phyloP scores from a whole-genome alignment of 2,797 vertebrate genomes.

The Paguma larvata region DNA sequence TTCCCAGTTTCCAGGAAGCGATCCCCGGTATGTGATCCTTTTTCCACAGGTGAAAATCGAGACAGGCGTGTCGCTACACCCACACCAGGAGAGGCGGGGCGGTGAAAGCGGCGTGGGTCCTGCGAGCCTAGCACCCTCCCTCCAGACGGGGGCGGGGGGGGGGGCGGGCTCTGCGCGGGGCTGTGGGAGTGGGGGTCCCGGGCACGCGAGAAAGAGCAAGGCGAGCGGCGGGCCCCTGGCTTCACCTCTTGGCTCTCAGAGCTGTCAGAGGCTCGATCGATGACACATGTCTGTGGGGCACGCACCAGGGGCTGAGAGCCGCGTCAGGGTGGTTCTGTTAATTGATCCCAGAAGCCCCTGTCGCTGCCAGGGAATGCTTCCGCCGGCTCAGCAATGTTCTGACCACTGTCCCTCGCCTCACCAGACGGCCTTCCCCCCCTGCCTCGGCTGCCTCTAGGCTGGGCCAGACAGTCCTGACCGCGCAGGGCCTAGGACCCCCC shows the following conservation, averaged over 20 bases:
- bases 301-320: neutral
- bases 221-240: accelerated
- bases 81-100: neutral
- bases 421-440: constrained; percentile 51
- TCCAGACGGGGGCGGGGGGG: neutral
- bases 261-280: neutral
- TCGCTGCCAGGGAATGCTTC: neutral
- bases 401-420: neutral
- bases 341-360: constrained; percentile 74
- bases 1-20: neutral
- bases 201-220: neutral
- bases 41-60: neutral
- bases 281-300: neutral
- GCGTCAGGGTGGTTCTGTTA: constrained; percentile 45
- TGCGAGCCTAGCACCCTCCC: neutral
- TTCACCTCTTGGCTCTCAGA: neutral
- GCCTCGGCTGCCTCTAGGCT: neutral
- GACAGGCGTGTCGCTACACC: neutral
- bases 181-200: neutral
- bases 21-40: neutral
- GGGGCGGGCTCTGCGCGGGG: neutral
- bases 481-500: neutral
- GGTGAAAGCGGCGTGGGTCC: accelerated
- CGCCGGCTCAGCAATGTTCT: neutral
- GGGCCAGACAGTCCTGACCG: neutral